Conservation (phyloP, 2,113 vertebrate species). For the Plectropomus leopardus region DNA sequence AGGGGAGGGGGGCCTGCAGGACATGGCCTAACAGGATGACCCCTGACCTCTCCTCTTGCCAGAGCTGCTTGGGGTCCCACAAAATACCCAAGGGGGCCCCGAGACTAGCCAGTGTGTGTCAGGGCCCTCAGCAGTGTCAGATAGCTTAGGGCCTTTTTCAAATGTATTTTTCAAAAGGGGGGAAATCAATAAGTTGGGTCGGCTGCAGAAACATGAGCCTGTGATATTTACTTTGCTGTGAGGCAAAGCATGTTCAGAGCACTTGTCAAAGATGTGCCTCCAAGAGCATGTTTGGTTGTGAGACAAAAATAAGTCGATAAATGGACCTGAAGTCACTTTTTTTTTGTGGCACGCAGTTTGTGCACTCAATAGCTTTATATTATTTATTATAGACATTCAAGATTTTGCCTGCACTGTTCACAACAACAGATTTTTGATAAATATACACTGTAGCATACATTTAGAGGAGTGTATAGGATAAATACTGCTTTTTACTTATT, state of each 20-base stretch:
- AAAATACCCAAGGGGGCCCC: conserved; percentile 66
- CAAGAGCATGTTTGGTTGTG: conserved; percentile 42
- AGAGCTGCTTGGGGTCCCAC: conserved; percentile 66
- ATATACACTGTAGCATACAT: neutral
- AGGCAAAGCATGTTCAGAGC: conserved; percentile 69
- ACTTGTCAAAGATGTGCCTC: conserved; percentile 65
- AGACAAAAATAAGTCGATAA: conserved; percentile 72
- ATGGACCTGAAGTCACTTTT: conserved; percentile 54
- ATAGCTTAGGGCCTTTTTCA: conserved; percentile 79
- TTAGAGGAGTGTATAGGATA: neutral
- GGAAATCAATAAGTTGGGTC: conserved; percentile 82
- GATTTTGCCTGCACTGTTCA: neutral
- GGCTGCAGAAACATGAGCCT: conserved; percentile 75
- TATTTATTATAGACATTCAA: conserved; percentile 2
- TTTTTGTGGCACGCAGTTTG: conserved; percentile 25
- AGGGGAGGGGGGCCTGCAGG: conserved; percentile 72
- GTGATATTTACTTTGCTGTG: conserved; percentile 76
- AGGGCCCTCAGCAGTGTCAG: conserved; percentile 76
- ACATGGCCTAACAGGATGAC: conserved; percentile 76
- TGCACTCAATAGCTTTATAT: neutral
- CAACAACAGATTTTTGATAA: neutral
- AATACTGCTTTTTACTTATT: too few relatives aligned
- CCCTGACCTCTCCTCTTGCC: conserved; percentile 72
- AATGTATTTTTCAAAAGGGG: conserved; percentile 83
- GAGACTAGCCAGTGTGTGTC: conserved; percentile 58